Base-by-base conservation (phyloP, 2,113 vertebrate species). In the Stigmatopora argus region DNA sequence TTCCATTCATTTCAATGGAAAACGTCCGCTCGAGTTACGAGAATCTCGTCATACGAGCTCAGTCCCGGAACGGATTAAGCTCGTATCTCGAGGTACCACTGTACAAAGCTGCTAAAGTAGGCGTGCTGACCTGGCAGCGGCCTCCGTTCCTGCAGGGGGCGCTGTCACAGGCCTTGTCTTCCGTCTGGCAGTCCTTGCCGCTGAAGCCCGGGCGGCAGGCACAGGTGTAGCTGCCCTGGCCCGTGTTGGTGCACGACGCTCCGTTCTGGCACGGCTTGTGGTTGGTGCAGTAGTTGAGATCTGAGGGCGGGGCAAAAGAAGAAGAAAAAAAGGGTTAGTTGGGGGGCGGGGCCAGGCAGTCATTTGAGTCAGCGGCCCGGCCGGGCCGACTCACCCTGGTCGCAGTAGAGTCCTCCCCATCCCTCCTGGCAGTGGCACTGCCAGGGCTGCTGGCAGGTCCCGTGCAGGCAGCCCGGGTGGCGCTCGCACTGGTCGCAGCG, bases 111-210 rank as follows among this genome's bases (percentile, higher is more conserved):
- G 26, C 26, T 31, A 2, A 31, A 31, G 26, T 31, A 3, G 3
- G 26, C 3, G 26, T 8, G 91, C 93, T 87, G 81, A 96, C 94
- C 3, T 81, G 92, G 71, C 94, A 96, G 83, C 94, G 95, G 78
- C 94, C 94, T 5, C 94, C 93, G 0, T 94, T 96, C 83, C 88
- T 92, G 86, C 94, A 96, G 0, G 94, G 94, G 82, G 92, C 93
- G 79, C 92, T 92, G 38, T 93, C 91, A 11, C 94, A 96, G 65
- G 92, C 90, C 67, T 93, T 94, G 58, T 83, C 88, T 58, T 94
- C 84, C 0, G 83, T 67, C 19, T 93, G 90, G 14, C 94, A 96
- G 82, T 89, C 83, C 0, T 75, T 70, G 19, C 90, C 89, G 1
- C 82, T 88, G 83, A 91, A 93, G 0, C 91, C 90, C 0, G 92